These are phyloP conservation scores for Sycophila sp. DNA, from an alignment of 1,140 invertebrate genomes.

Conservation along the genomic window DNA sequence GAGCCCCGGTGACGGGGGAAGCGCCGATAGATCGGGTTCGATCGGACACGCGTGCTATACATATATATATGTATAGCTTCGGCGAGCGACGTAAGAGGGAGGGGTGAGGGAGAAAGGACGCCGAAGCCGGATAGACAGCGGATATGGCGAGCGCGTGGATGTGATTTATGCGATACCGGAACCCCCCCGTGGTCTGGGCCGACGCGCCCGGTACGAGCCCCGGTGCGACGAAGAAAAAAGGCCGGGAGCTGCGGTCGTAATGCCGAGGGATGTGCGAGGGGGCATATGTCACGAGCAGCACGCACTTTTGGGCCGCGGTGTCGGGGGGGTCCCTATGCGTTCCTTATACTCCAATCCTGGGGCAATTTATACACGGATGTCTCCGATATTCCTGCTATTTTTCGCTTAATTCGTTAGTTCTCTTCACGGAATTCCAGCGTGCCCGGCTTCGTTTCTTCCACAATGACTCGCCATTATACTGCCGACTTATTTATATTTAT, in stretches of 20 bases:
- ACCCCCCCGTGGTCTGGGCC: slow-evolving; percentile 40
- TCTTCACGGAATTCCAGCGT: not conserved
- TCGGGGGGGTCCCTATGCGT: not conserved
- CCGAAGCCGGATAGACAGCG: slow-evolving; percentile 54
- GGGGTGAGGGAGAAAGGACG: slow-evolving; percentile 39
- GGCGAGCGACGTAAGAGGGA: not conserved
- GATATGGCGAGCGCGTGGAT: slow-evolving; percentile 53
- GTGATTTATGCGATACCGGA: slow-evolving; percentile 62
- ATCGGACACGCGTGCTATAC: slow-evolving; percentile 7
- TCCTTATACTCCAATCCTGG: not conserved
- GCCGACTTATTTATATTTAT: too few species aligned
- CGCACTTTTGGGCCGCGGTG: not conserved
- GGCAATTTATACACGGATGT: not conserved
- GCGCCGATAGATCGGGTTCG: slow-evolving; percentile 10
- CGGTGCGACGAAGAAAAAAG: not conserved
- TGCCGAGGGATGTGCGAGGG: not conserved
- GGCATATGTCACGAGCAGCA: slow-evolving; percentile 25
- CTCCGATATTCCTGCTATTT: slow-evolving; percentile 3
- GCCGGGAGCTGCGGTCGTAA: not conserved
- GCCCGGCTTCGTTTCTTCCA: not conserved
- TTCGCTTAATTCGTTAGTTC: too few species aligned
- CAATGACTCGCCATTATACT: not conserved
- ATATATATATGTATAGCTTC: too few species aligned
- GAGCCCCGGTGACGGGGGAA: slow-evolving; percentile 28
- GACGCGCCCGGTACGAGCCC: not conserved